phyloP scores from a whole-genome alignment of 2,888 invertebrate genomes.

The Pomacea canaliculata region DNA sequence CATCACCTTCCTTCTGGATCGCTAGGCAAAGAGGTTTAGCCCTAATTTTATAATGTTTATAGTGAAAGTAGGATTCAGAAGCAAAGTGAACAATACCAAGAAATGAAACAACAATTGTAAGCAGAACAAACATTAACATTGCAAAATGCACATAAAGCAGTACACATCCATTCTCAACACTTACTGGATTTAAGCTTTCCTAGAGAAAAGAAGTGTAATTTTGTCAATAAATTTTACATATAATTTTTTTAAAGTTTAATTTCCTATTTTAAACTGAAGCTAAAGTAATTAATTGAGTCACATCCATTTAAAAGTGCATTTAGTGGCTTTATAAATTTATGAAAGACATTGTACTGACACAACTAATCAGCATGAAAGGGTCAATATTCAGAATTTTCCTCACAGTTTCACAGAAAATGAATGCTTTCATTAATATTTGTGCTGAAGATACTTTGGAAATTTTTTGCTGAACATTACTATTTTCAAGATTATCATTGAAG shows the following conservation, averaged over 20 bases:
- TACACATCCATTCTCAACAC: background rate
- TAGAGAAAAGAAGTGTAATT: background rate
- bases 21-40: no score
- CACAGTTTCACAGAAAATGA: no score
- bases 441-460: no score
- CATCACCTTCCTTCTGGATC: no score
- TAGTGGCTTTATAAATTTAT: background rate
- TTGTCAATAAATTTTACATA: background rate
- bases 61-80: background rate
- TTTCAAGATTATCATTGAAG: no score
- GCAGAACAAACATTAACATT: slow-evolving; percentile 1
- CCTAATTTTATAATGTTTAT: no score
- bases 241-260: background rate
- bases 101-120: background rate
- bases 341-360: no score
- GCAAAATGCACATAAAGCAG: slow-evolving; percentile 5
- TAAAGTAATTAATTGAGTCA: background rate
- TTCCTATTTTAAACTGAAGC: background rate
- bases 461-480: no score
- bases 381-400: no score
- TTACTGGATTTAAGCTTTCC: slow-evolving; percentile 20
- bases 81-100: background rate
- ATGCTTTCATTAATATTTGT: no score
- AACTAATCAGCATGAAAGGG: no score
- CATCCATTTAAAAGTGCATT: background rate